Percentiles rank a stretch among this genome's conserved stretches.
Evolutionary conservation across 2,888 invertebrate genomes (phyloP).

Genomic region (Micoletzkya japonica): DNA sequence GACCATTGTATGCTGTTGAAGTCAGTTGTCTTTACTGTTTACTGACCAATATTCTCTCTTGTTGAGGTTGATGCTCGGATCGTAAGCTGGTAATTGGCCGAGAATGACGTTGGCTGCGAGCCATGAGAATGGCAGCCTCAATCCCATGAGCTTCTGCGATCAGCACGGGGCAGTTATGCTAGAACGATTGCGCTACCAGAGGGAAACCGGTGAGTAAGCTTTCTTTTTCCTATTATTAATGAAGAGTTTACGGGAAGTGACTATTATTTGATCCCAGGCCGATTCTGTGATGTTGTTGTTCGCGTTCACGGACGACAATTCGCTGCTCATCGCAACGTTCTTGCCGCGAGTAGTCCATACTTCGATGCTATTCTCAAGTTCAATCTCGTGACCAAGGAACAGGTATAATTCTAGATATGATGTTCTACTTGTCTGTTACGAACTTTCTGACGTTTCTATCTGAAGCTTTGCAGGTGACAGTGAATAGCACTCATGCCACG

Average conservation of each 20-base stretch:
- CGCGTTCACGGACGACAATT: constrained; percentile 71
- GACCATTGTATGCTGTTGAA: too few species aligned
- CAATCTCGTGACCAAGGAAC: constrained; percentile 65
- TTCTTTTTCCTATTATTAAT: constrained; percentile 35
- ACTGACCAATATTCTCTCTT: not conserved
- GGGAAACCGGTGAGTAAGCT: constrained; percentile 68
- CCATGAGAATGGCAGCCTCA: constrained; percentile 60
- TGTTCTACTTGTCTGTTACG: not conserved
- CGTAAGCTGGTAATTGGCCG: not conserved
- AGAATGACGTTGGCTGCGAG: constrained; percentile 45
- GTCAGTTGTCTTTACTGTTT: too few species aligned
- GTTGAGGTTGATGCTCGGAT: not conserved
- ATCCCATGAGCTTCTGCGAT: constrained; percentile 66
- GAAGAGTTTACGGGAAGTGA: too few species aligned
- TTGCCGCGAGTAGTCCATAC: constrained; percentile 74
- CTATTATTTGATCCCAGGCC: constrained; percentile 9
- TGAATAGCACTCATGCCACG: constrained; percentile 71
- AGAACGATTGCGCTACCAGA: constrained; percentile 67
- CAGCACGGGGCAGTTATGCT: constrained; percentile 65
- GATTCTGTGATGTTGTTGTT: constrained; percentile 71
- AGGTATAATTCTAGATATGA: constrained; percentile 29
- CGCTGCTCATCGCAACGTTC: constrained; percentile 72
- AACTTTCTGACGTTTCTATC: not conserved
- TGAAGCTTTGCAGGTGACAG: constrained; percentile 65
- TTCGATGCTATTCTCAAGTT: constrained; percentile 72